Percentiles rank a stretch among this genome's conserved stretches.
phyloP scores from a whole-genome alignment of 2,113 vertebrate species.

The Hypocryptadius cinnamomeus region DNA sequence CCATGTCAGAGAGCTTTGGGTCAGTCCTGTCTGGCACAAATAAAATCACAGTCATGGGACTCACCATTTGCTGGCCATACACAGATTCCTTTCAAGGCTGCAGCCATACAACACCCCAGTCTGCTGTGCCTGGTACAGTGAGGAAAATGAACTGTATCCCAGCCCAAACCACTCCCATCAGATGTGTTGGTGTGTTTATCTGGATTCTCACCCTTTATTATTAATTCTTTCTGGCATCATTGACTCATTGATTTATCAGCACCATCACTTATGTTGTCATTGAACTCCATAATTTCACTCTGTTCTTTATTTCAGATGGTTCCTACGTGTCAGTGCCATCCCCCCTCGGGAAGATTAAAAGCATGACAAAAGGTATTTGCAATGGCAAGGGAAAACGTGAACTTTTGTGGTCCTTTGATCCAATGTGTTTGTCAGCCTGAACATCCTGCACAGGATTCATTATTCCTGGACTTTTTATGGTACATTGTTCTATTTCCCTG shows the following conservation, averaged over 20 bases:
- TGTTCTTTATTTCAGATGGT: conserved; percentile 79
- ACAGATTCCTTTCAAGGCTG: neutral
- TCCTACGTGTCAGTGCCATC: conserved; percentile 93
- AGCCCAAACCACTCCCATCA: neutral
- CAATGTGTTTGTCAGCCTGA: neutral
- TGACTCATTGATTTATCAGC: neutral
- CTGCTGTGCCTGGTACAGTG: neutral
- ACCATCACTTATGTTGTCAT: neutral
- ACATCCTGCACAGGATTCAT: neutral
- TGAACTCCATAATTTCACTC: neutral
- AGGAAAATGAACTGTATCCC: neutral
- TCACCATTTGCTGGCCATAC: neutral
- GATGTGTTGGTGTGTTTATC: neutral
- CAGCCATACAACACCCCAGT: rapidly evolving
- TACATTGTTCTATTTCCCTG: neutral
- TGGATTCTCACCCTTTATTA: neutral
- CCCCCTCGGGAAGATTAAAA: conserved; percentile 95
- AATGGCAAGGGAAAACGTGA: neutral
- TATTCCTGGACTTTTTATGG: neutral
- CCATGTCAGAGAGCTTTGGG: neutral
- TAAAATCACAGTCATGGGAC: neutral
- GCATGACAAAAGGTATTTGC: conserved; percentile 93
- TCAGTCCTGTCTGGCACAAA: neutral
- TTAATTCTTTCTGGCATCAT: neutral
- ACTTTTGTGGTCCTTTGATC: neutral